Percentiles rank a stretch among this genome's conserved stretches.
phyloP scores from a whole-genome alignment of 1,140 invertebrate species.

The Conus ventricosus region DNA sequence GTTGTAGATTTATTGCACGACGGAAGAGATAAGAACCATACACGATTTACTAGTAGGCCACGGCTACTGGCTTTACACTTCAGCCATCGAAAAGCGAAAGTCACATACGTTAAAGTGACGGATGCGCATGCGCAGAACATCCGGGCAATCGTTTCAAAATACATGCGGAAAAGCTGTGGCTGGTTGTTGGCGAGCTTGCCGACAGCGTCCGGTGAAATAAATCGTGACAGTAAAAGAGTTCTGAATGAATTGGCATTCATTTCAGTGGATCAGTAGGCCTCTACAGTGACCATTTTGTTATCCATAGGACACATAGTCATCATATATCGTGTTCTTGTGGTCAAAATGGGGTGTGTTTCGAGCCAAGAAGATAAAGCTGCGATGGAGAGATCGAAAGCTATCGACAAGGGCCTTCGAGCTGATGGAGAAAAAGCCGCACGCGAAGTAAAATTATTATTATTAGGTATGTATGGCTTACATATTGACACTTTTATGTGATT shows the following conservation, averaged over 20 bases:
- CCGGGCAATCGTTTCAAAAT: conserved; percentile 47
- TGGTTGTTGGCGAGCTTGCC: conserved; percentile 18
- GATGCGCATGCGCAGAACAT: conserved; percentile 45
- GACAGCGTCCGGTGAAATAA: neutral
- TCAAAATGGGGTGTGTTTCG: conserved; percentile 67
- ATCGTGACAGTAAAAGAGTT: neutral
- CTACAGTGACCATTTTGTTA: conserved; percentile 14
- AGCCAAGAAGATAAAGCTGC: conserved; percentile 67
- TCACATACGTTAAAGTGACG: neutral
- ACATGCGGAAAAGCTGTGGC: conserved; percentile 38
- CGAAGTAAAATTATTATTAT: conserved; percentile 91
- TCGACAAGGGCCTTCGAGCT: conserved; percentile 88
- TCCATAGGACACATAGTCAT: conserved; percentile 14
- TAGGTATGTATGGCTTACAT: conserved; percentile 79
- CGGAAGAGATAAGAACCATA: no score
- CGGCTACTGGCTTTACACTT: no score
- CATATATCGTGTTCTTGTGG: conserved; percentile 28
- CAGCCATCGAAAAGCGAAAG: neutral
- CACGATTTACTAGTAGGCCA: no score
- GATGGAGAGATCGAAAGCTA: conserved; percentile 85
- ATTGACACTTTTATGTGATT: no score
- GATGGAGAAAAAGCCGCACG: conserved; percentile 89
- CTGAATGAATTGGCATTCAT: conserved; percentile 20
- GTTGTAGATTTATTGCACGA: no score
- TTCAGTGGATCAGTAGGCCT: conserved; percentile 21